Conservation (phyloP, 2,888 invertebrate genomes). For the Toxonevra muliebris region DNA sequence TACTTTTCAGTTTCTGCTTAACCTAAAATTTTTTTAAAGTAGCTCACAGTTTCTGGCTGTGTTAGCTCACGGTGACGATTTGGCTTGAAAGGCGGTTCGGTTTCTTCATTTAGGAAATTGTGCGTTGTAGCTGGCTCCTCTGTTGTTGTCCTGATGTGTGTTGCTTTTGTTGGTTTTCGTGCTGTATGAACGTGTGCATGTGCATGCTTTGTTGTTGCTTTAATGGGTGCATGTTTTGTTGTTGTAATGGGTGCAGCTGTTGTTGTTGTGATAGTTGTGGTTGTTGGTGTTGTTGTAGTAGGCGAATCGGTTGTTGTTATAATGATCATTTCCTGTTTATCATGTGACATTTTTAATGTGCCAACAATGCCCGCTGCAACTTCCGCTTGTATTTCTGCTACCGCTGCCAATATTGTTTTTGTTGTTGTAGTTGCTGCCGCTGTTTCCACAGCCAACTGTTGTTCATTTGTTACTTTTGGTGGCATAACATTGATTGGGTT, state of each 20-base stretch:
- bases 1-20: constrained; percentile 42
- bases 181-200: constrained; percentile 17
- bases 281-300: constrained; percentile 8
- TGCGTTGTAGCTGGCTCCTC: constrained; percentile 47
- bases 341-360: constrained; percentile 5
- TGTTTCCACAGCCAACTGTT: constrained; percentile 28
- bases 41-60: constrained; percentile 63
- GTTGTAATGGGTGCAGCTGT: constrained; percentile 10
- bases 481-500: constrained; percentile 32
- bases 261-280: constrained; percentile 4
- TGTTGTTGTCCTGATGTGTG: constrained; percentile 8
- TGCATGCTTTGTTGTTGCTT: constrained; percentile 13
- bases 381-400: constrained; percentile 12
- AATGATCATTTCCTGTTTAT: constrained; percentile 14
- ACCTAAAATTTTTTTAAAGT: constrained; percentile 65
- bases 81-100: constrained; percentile 63
- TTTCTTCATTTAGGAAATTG: constrained; percentile 63
- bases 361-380: constrained; percentile 17
- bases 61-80: constrained; percentile 64
- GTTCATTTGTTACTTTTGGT: constrained; percentile 30
- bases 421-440: constrained; percentile 29
- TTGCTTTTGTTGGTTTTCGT: constrained; percentile 26
- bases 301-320: constrained; percentile 32
- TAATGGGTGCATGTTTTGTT: constrained; percentile 10
- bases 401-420: constrained; percentile 15